Base-by-base conservation (phyloP, 2,797 vertebrate genomes). In the Meda fulgida region DNA sequence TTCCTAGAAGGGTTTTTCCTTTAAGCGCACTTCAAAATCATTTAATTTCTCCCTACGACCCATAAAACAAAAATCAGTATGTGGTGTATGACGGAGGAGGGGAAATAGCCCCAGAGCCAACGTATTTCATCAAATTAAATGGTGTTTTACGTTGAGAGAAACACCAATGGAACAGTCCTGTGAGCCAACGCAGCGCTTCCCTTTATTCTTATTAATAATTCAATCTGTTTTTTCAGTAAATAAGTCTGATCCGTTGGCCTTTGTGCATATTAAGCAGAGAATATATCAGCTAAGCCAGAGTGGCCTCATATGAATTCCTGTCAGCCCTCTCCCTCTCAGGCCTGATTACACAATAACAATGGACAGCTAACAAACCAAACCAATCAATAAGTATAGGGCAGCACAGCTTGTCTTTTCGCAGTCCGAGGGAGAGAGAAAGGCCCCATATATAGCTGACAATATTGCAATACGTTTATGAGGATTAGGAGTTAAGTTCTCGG, bases 391-490 rank as follows among this genome's bases (percentile, higher is more conserved):
- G 89, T 78, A 65, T 88, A 90, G 86, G 87, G 80, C 92, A 92
- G 90, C 36, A 85, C 90, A 90, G 91, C 92, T 90, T 93, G 91
- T 92, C 90, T 87, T 72, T 48, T 89, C 70, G 88, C 88, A 89
- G 23, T 55, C 63, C 69, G 77, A 87, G 86, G 86, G 86, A 84
- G 36, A 88, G 91, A 93, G 91, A 89, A 93, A 90, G 80, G 91
- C 91, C 91, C 96, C 98, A 97, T 96, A 96, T 97, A 97, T 97
- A 98, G 96, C 96, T 95, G 95, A 98, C 97, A 98, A 97, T 98
- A 97, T 97, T 96, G 95, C 94, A 89, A 94, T 93, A 94, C 95
- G 95, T 96, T 96, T 96, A 96, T 96, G 92, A 95, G 96, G 95
- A 95, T 96, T 96, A 96, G 95, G 96, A 94, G 94, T 96, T 92